phyloP scores from a whole-genome alignment of 2,888 invertebrate species.

The Ommatoiulus sabulosus region DNA sequence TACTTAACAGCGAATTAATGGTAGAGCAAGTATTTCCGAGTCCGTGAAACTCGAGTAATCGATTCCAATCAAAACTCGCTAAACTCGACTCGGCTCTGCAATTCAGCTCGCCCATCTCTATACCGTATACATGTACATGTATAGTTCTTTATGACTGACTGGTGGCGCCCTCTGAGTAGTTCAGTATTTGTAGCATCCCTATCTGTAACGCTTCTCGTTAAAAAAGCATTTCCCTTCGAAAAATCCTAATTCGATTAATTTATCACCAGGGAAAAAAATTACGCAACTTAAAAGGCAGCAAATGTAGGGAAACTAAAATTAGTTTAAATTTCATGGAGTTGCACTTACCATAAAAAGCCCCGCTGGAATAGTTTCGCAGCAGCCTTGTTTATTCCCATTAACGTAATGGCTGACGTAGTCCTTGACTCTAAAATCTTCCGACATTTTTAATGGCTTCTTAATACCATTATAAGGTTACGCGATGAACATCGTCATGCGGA shows the following conservation, averaged over 20 bases:
- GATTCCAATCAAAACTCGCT: no score
- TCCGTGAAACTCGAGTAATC: no score
- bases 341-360: conserved; percentile 44
- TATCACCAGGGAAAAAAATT: background rate
- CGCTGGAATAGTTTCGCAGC: background rate
- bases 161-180: background rate
- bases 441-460: conserved; percentile 27
- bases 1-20: no score
- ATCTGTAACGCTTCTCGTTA: background rate
- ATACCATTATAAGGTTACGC: background rate
- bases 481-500: background rate
- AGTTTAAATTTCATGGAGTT: conserved; percentile 5
- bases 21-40: no score
- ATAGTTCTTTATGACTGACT: background rate
- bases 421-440: conserved; percentile 26
- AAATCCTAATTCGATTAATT: background rate
- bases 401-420: background rate
- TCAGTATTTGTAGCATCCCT: no score
- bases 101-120: no score
- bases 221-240: background rate
- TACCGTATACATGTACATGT: no score
- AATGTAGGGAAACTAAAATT: conserved; percentile 10
- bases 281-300: background rate
- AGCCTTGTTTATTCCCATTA: conserved; percentile 6
- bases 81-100: no score